Evolutionary conservation across 1,140 invertebrate genomes (phyloP).

Genomic region (Nephila pilipes): DNA sequence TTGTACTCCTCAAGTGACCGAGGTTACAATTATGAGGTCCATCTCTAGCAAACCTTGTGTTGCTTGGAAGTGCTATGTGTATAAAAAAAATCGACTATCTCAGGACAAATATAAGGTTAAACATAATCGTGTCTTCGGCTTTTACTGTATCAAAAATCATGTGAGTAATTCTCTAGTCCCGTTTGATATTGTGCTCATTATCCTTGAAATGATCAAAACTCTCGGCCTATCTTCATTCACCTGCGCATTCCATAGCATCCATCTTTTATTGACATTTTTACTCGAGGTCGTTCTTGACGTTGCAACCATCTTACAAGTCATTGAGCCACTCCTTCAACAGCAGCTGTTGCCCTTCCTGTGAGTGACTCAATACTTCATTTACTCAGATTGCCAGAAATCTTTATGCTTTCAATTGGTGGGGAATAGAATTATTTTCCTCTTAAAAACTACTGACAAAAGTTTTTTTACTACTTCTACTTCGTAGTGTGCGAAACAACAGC

Average conservation of each 20-base stretch:
- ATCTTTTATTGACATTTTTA: neutral
- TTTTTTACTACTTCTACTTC: neutral
- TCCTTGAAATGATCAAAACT: neutral
- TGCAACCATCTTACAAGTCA: neutral
- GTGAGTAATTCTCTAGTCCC: neutral
- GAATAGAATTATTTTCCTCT: too few relatives aligned
- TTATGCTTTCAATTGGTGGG: neutral
- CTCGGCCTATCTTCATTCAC: neutral
- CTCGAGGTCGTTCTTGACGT: neutral
- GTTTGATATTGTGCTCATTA: neutral
- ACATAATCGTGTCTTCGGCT: too few relatives aligned
- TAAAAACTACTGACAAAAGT: neutral
- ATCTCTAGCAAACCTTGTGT: too few relatives aligned
- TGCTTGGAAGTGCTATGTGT: too few relatives aligned
- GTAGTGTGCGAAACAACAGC: neutral
- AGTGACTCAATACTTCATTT: neutral
- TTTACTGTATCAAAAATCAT: too few relatives aligned
- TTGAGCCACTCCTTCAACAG: neutral
- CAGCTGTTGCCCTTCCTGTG: neutral
- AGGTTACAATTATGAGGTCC: too few relatives aligned
- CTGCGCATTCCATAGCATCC: neutral
- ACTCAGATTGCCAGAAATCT: constrained; percentile 14
- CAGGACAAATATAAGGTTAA: too few relatives aligned
- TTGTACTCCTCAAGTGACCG: too few relatives aligned
- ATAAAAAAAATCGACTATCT: too few relatives aligned